Evolutionary conservation across 2,797 vertebrate genomes (phyloP).

Genomic region (Lepidocolaptes lacrymiger): DNA sequence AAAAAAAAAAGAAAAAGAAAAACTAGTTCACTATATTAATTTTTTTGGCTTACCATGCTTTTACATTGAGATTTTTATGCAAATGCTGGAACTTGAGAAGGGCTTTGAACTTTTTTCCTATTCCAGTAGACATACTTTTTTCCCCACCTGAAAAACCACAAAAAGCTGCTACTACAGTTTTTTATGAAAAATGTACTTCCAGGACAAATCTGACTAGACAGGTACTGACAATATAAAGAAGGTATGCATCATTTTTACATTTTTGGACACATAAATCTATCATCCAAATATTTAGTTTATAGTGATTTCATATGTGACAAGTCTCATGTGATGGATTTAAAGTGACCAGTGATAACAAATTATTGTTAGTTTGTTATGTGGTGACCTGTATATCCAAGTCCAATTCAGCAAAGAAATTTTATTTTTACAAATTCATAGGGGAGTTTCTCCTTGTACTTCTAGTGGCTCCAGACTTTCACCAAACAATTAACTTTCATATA

Average conservation of each 20-base stretch:
- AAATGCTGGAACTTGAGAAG: not conserved
- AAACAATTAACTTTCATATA: not conserved
- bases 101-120: not conserved
- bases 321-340: not conserved
- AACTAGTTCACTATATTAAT: not conserved
- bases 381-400: not conserved
- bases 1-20: not conserved
- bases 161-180: not conserved
- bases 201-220: not conserved
- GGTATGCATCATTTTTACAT: not conserved
- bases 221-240: not conserved
- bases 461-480: not conserved
- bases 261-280: not conserved
- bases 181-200: not conserved
- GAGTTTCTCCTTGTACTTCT: not conserved
- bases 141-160: not conserved
- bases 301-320: not conserved
- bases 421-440: not conserved
- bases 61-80: not conserved
- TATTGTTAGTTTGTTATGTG: not conserved
- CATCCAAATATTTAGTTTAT: not conserved
- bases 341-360: not conserved
- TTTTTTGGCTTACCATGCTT: not conserved
- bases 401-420: not conserved
- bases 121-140: not conserved